Base-by-base conservation (phyloP, 2,113 vertebrate genomes). In the Lathamus discolor region DNA sequence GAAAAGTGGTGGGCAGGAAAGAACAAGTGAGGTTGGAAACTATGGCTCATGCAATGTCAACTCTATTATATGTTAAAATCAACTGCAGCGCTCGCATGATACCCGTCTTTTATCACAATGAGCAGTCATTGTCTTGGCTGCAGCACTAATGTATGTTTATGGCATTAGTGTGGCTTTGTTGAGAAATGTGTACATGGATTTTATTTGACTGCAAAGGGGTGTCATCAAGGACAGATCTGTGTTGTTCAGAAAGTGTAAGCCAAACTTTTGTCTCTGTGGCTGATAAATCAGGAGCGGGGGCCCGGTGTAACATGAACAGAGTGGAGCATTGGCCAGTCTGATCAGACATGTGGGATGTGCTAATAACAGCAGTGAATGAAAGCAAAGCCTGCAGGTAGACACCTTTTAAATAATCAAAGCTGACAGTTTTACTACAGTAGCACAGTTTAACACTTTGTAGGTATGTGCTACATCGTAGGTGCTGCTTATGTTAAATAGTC, bases 401-500 rank as follows among this genome's bases (percentile, higher is more conserved):
- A 97, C 92, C 85, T 96, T 97, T 49, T 97, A 96, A 96, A 97
- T 97, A 96, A 97, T 81, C 66, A 48, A 83, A 70, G 83, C 79
- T 96, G 95, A 87, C 95, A 95, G 96, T 93, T 97, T 97, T 94
- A 96, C 93, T 95, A 55, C 82, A 83, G 92, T 79, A 86, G 92
- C 54, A 25, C 68, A 90, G 87, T 92, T 97, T 95, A 97, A 96
- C 95, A 72, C 84, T 93, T 94, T 85, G 76, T 96, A 94, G 96
- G 93, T 84, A 74, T 80, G 66, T 91, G 69, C 91, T 79, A 46
- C 22, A 15, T 91, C 92, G 48, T 59, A 49, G 19, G 20, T 66
- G 46, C 90, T 93, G 93, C 92, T 85, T 72, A 2, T 55, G 63
- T 90, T 57, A 74, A 85, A 33, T 67, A 61, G 59, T 68, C 75